These are phyloP conservation scores for Dascillus cervinus DNA, from an alignment of 2,888 invertebrate species.

Conservation along the genomic window DNA sequence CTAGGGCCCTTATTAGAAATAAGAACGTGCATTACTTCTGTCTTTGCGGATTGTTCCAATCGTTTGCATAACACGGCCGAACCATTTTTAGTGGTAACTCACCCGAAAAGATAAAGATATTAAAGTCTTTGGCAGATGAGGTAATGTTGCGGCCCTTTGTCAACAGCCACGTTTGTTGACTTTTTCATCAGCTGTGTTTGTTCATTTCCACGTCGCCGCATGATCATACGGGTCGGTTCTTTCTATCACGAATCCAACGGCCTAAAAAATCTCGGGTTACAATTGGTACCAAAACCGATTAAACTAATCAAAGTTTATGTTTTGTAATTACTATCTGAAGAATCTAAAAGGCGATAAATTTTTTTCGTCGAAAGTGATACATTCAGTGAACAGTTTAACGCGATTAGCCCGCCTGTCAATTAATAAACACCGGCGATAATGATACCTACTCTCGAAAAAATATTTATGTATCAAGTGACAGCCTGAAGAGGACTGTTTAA, in stretches of 20 bases:
- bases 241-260: background rate
- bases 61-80: background rate
- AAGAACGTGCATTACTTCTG: conserved; percentile 14
- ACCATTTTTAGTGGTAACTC: too few species aligned
- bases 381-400: conserved; percentile 36
- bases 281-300: background rate
- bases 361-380: conserved; percentile 17
- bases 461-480: background rate
- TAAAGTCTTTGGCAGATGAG: conserved; percentile 18
- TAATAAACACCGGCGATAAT: conserved; percentile 31
- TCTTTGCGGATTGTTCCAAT: background rate
- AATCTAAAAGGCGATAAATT: background rate
- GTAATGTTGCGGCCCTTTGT: conserved; percentile 27
- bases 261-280: background rate
- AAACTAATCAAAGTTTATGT: background rate
- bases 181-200: conserved; percentile 37
- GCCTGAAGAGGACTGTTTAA: too few species aligned
- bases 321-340: background rate
- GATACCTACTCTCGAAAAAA: conserved; percentile 25
- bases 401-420: conserved; percentile 34
- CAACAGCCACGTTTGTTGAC: conserved; percentile 34
- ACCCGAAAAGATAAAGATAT: conserved; percentile 1
- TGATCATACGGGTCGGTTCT: conserved; percentile 23
- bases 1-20: conserved; percentile 29
- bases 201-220: conserved; percentile 30